Evolutionary conservation across 2,113 vertebrate species (phyloP), one percentile per base, ranked within the genome.

Genomic region (Spilogale gracilis): DNA sequence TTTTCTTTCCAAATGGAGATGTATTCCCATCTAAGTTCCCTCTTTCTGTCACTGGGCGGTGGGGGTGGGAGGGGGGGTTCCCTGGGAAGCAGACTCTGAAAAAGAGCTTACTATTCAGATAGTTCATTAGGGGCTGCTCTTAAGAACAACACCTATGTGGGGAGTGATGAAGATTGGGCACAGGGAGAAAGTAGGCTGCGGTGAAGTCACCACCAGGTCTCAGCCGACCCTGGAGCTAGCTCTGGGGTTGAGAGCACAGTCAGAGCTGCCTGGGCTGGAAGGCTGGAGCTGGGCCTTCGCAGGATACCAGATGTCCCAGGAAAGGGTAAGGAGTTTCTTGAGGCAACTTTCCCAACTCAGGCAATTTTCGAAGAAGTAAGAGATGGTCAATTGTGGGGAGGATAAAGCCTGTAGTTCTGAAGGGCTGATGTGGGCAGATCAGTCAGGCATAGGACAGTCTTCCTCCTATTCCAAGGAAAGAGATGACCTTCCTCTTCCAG

Each of bases 221-320:
- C 56, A 38, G 56, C 21, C 27, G 21, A 2, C 20, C 65, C 54
- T 0, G 0, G 6, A 43, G 4, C 56, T 3, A 45, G 27, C 21
- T 88, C 76, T 56, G 76, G 23, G 56, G 56, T 38, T 88, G 56
- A 17, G 7, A 74, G 27, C n/a, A 21, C 16, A 32, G n/a, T 73
- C 48, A 17, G 65, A 54, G 43, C 20, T 56, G 25, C 18, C 58
- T 82, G 43, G 65, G 32, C 65, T 82, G 56, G 48, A 21, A 92
- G 27, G 48, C 27, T 9, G 48, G 65, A 65, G n/a, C 83, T 65
- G 74, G 74, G 50, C 63, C 10, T 69, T 86, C 63, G 10, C 0
- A 14, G n/a, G n/a, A 1, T 10, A 12, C 12, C 27, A 9, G n/a
- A 45, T 74, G 32, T 5, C 50, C 30, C 21, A 74, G 54, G 25